Percentiles rank a stretch among this genome's conserved stretches.
Evolutionary conservation across 2,888 invertebrate genomes (phyloP).

Genomic region (Eilema depressum): DNA sequence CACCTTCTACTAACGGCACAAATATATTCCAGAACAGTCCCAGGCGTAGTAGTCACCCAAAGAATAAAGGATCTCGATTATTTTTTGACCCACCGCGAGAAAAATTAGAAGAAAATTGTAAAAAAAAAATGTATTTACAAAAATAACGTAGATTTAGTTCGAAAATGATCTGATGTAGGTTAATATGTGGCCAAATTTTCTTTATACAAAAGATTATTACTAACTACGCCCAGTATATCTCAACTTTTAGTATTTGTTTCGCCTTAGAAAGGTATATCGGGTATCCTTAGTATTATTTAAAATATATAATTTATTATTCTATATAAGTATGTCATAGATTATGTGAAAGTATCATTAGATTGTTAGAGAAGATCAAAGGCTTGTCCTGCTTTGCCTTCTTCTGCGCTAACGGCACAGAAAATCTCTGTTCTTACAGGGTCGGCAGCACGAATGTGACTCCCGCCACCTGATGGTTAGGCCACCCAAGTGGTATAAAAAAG

Average conservation of each 20-base stretch:
- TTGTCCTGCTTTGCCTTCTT: no score
- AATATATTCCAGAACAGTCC: constrained; percentile 35
- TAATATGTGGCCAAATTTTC: neutral
- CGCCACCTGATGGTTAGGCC: no score
- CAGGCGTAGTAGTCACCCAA: constrained; percentile 10
- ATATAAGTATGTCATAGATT: neutral
- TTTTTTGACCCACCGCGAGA: neutral
- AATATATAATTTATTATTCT: neutral
- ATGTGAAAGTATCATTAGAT: constrained; percentile 8
- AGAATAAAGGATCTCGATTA: neutral
- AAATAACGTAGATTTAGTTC: neutral
- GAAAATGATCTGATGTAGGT: neutral
- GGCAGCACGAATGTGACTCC: no score
- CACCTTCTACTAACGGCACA: constrained; percentile 37
- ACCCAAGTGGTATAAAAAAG: no score
- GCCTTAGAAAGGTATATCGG: neutral
- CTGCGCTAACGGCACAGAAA: no score
- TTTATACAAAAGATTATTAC: neutral
- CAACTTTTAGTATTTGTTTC: neutral
- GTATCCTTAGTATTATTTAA: neutral
- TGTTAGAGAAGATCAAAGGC: no score
- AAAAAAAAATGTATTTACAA: neutral
- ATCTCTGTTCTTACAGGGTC: no score
- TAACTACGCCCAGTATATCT: neutral
- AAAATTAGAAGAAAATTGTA: neutral